phyloP scores from a whole-genome alignment of 2,113 vertebrate genomes.

The Guaruba guarouba region DNA sequence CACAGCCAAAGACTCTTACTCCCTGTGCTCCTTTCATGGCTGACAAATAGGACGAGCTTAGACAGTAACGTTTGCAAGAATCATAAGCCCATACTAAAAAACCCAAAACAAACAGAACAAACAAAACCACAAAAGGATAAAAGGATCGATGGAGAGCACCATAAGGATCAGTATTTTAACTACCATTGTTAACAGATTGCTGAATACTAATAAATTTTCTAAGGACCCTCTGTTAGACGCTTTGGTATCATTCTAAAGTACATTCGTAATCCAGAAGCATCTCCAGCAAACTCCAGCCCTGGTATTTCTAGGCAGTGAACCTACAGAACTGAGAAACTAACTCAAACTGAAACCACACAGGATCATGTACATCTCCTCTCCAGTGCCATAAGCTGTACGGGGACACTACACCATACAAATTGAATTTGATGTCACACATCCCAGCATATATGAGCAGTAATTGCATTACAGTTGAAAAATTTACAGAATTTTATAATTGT shows the following conservation, averaged over 20 bases:
- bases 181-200: background rate
- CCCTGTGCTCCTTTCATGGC: background rate
- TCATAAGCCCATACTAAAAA: background rate
- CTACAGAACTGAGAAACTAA: background rate
- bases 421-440: background rate
- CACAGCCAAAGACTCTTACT: background rate
- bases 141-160: background rate
- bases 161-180: background rate
- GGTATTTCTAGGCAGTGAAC: background rate
- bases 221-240: background rate
- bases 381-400: background rate
- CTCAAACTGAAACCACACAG: background rate
- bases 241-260: background rate
- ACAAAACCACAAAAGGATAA: background rate
- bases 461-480: background rate
- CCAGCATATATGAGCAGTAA: background rate
- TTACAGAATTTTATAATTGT: background rate
- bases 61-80: background rate
- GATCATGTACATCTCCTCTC: rapidly evolving
- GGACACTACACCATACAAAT: rapidly evolving
- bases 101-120: background rate
- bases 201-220: background rate
- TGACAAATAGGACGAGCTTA: background rate
- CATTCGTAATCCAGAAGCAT: background rate
- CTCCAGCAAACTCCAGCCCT: background rate